These are phyloP conservation scores for Rhinichthys osculus DNA, from an alignment of 2,797 vertebrate genomes.

Conservation along the genomic window DNA sequence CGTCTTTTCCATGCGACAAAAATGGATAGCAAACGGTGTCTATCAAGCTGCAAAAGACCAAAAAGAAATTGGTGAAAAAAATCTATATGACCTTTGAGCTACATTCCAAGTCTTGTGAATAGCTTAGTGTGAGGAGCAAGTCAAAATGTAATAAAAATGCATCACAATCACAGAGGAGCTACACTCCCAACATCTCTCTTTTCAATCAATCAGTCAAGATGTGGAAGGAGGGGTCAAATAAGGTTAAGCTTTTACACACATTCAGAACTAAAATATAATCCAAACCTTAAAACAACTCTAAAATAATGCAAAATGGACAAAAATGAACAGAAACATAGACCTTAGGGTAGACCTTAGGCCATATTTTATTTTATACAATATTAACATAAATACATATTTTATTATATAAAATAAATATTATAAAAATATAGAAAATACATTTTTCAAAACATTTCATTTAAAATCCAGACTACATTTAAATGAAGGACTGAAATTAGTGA, in stretches of 20 bases:
- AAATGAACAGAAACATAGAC: background rate
- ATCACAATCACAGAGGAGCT: background rate
- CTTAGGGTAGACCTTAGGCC: background rate
- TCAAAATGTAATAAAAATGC: background rate
- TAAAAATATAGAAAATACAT: background rate
- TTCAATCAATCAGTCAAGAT: slow-evolving; percentile 1
- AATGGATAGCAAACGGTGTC: background rate
- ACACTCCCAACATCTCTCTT: background rate
- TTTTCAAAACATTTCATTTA: background rate
- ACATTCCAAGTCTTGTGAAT: background rate
- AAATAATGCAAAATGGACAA: background rate
- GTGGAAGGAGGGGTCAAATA: background rate
- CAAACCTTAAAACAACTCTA: background rate
- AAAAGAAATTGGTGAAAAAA: background rate
- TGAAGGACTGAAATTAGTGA: background rate
- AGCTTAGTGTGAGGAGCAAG: background rate
- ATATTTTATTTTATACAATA: background rate
- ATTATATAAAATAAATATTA: no score
- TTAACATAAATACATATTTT: no score
- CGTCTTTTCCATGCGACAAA: background rate
- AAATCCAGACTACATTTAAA: background rate
- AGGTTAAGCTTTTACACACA: background rate
- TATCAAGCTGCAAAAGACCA: background rate
- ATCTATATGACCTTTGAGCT: background rate
- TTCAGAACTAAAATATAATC: background rate